Evolutionary conservation across 1,140 invertebrate species (phyloP), one percentile per base, ranked within the genome.

Genomic region (Zaprionus gabonicus): DNA sequence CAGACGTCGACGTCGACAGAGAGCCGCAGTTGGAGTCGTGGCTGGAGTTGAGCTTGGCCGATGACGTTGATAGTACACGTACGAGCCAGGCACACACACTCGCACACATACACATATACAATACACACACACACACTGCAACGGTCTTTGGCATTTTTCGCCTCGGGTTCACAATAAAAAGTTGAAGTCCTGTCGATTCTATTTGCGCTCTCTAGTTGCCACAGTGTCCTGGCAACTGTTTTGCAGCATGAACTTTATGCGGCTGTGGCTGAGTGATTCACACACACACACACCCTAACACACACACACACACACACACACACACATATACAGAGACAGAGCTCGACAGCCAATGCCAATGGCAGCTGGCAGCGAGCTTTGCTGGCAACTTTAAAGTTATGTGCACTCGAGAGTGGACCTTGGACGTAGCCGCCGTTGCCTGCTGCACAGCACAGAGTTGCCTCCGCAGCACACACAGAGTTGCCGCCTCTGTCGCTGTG

Each of bases 41-140:
- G 51, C 55, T 46, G 68, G 28, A 44, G 53, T 56, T 46, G 73
- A 64, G 46, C 51, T 46, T 15, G 46, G 57, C 85, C 78, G 84
- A 88, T 87, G 84, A 78, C 75, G 84, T 84, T 87, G 84, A 87
- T 87, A 87, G 84, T 81, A 72, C 83, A 87, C 83, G 83, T 90
- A 85, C 70, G 63, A 68, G 60, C 13, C 9, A 25, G 56, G 55
- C 49, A 78, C 27, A 71, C 55, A 67, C 20, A 81, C 28, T 69
- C 5, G 71, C 41, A 71, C 31, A 77, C 41, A 56, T 31, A 60
- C 7, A 46, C 34, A 44, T 31, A 20, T 20, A 36, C 23, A 56
- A 20, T 20, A 36, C 23, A 56, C 6, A 49, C 20, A 55, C 28
- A 72, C 38, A 70, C 62, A 76, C 20, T 51, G 75, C 59, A 65